phyloP scores from a whole-genome alignment of 2,888 invertebrate genomes.

The Lutraria lutraria region DNA sequence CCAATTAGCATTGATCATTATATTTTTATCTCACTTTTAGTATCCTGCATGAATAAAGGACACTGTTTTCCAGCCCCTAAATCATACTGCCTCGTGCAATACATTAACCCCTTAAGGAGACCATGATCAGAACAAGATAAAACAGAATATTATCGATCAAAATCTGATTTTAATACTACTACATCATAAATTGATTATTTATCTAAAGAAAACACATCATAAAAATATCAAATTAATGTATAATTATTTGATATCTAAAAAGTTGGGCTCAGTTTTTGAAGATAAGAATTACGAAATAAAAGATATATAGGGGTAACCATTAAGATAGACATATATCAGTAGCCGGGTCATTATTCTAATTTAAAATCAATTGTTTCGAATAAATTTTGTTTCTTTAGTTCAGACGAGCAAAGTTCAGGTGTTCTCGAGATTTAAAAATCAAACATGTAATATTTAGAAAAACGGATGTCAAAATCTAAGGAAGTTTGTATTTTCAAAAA shows the following conservation, averaged over 20 bases:
- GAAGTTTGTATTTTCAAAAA: too few relatives aligned
- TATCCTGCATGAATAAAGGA: neutral
- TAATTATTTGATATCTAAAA: neutral
- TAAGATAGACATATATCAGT: too few relatives aligned
- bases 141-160: neutral
- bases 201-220: neutral
- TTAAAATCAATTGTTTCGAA: too few relatives aligned
- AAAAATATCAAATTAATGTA: neutral
- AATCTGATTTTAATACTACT: neutral
- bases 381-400: too few relatives aligned
- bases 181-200: conserved; percentile 6
- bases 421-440: too few relatives aligned
- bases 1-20: neutral
- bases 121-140: neutral
- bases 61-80: neutral
- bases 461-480: too few relatives aligned
- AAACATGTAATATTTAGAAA: too few relatives aligned
- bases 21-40: neutral
- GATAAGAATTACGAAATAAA: too few relatives aligned
- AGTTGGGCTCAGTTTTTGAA: too few relatives aligned
- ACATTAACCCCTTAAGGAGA: neutral
- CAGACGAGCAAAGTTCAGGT: too few relatives aligned
- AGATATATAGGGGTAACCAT: too few relatives aligned
- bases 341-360: too few relatives aligned
- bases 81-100: neutral